Evolutionary conservation across 2,888 invertebrate species (phyloP), one percentile per base, ranked within the genome.

Genomic region (Synergus gifuensis): DNA sequence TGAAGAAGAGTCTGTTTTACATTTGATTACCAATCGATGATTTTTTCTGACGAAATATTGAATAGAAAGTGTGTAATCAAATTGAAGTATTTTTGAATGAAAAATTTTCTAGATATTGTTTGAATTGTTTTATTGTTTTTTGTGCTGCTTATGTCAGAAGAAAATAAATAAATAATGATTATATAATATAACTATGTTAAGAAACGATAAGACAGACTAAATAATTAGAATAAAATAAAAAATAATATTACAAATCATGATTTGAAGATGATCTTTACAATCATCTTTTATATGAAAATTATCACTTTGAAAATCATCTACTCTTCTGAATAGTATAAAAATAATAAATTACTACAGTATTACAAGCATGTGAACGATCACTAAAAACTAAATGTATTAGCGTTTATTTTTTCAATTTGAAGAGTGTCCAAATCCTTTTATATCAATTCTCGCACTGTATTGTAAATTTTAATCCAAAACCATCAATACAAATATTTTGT

Each of bases 301-400:
- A 28, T 60, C 22, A 28, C 22, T n/a, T 9, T 14, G 14, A 62
- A 76, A 44, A 76, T 60, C 18, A 42, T 42, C 18, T 22, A 22
- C 12, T 36, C 62, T 76, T 40, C 9, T 60, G 22, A 1, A 73
- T 73, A 46, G 49, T 78, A 77, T 78, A 82, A 83, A 76, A 81
- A 81, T 81, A 76, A 82, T 83, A 82, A 85, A 86, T 81, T 84
- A 76, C 80, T 81, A 67, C 58, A 82, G 22, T 76, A 78, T 80
- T 83, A 81, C 81, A 80, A 86, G 84, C 85, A 18, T 11, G 12
- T 28, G 22, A 60, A 60, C 9, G 60, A 60, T 60, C 18, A 60
- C 60, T 22, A 28, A 4, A 8, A 60, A 22, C 60, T 60, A 60
- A 22, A 22, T 4, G 11, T 60, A 22, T 60, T 22, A 22, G 12